A percentile compares a stretch with the other conserved stretches of the same genome.
Conservation (phyloP, 1,140 invertebrate species). For the Euura lappo region DNA sequence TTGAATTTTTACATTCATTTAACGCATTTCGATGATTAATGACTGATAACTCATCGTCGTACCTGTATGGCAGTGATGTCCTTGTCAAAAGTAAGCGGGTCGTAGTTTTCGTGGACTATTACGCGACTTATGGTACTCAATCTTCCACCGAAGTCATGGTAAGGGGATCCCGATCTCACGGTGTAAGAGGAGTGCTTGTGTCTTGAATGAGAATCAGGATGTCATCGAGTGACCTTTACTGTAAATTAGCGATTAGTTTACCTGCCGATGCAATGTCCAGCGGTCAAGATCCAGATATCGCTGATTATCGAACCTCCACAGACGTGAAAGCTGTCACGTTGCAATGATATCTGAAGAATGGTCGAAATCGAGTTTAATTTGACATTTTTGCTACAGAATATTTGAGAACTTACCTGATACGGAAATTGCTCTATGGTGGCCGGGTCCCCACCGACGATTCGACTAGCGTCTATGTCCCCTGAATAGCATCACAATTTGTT, state of each 20-base stretch:
- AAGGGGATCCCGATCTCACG: conserved; percentile 34
- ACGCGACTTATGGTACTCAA: conserved; percentile 25
- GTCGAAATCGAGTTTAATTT: neutral
- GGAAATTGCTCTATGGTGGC: conserved; percentile 45
- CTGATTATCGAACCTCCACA: conserved; percentile 62
- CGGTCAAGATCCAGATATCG: conserved; percentile 57
- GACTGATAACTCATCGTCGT: neutral
- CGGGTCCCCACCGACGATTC: conserved; percentile 44
- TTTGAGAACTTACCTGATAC: conserved; percentile 42
- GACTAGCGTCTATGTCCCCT: conserved; percentile 27
- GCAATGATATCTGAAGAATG: conserved; percentile 40
- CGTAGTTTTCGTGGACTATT: conserved; percentile 41
- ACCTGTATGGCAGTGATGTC: conserved; percentile 45
- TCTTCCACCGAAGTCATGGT: conserved; percentile 29
- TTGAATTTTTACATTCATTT: conserved; percentile 15
- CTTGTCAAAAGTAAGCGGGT: conserved; percentile 30
- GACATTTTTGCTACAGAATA: neutral
- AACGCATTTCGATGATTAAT: too few species aligned
- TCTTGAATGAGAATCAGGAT: neutral
- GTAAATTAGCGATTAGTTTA: conserved; percentile 22
- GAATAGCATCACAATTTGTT: neutral
- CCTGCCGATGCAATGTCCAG: conserved; percentile 62
- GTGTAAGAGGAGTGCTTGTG: neutral
- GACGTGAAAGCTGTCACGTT: conserved; percentile 43
- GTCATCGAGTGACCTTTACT: neutral